Evolutionary conservation across 2,797 vertebrate genomes (phyloP), one percentile per base, ranked within the genome.

Genomic region (Trematomus bernacchii): DNA sequence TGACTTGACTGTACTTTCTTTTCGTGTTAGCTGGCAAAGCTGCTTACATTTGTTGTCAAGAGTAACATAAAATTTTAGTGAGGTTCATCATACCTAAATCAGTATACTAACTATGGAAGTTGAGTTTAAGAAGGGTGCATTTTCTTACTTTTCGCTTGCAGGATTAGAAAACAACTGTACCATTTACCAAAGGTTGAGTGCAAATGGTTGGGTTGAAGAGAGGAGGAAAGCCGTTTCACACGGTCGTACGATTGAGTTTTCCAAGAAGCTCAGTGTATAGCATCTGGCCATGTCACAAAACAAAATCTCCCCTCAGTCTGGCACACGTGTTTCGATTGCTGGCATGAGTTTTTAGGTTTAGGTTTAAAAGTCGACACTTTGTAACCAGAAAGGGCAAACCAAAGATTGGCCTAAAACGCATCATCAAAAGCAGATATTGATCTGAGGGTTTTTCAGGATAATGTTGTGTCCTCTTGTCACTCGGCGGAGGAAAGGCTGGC

Each of bases 371-470:
- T 89, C 53, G 68, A 91, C 86, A 85, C 90, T 91, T 91, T 94
- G 86, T 86, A 89, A 93, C 83, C 83, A 84, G 87, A 90, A 89
- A 88, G 93, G 96, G 96, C 93, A 96, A 97, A 99, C 98, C 98
- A 99, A 99, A 99, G 98, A 98, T 96, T 96, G 97, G 96, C 96
- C 96, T 95, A 95, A 93, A 91, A 93, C 74, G 57, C 94, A 92
- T 96, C 93, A 93, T 95, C 84, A 88, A 93, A 95, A 86, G 87
- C 86, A 85, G 86, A 89, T 89, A 80, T 84, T 80, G 80, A 92
- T 90, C 92, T 90, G 89, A 90, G 89, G 91, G 88, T 91, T 88
- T 37, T 84, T 91, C 80, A 88, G 79, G 83, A 82, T 71, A 78
- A 91, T 3, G 61, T 67, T 77, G 77, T 77, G 84, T 88, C 87